Evolutionary conservation across 2,888 invertebrate species (phyloP).

Genomic region (Ashinkailepas kermadecensis): DNA sequence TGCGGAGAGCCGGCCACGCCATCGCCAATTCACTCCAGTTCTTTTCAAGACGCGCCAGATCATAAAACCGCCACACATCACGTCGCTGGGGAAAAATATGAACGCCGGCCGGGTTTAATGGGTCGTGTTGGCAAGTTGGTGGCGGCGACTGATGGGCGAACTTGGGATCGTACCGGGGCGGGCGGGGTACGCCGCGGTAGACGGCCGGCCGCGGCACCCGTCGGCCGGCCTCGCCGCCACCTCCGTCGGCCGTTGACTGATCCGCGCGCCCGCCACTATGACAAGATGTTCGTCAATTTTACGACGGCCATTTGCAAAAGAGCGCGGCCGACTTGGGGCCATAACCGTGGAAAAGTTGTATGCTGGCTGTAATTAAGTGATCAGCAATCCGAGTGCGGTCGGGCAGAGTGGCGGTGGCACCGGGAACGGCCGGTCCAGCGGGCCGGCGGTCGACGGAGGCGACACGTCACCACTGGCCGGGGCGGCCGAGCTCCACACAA

Average conservation of each 20-base stretch:
- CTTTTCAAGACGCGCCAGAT: not conserved
- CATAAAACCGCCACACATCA: not conserved
- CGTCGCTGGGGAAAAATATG: not conserved
- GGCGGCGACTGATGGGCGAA: not conserved
- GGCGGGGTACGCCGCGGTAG: not conserved
- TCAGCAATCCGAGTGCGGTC: not conserved
- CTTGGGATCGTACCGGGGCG: not conserved
- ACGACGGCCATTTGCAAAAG: not conserved
- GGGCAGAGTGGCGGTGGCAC: not conserved
- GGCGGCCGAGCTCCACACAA: too few species aligned
- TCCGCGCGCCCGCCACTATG: not conserved
- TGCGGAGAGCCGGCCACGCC: not conserved
- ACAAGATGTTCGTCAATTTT: constrained; percentile 19
- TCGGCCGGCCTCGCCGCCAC: not conserved
- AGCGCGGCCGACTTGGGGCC: not conserved
- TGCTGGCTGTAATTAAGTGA: not conserved
- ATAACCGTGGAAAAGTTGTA: not conserved
- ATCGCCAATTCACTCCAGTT: not conserved
- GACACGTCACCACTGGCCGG: too few species aligned
- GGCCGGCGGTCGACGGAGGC: too few species aligned
- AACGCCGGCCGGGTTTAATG: not conserved
- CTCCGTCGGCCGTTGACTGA: not conserved
- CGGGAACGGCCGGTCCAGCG: not conserved
- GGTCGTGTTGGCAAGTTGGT: not conserved
- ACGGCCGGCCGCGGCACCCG: not conserved